These are phyloP conservation scores for Andrena flavipes DNA, from an alignment of 2,888 invertebrate genomes.

Conservation along the genomic window DNA sequence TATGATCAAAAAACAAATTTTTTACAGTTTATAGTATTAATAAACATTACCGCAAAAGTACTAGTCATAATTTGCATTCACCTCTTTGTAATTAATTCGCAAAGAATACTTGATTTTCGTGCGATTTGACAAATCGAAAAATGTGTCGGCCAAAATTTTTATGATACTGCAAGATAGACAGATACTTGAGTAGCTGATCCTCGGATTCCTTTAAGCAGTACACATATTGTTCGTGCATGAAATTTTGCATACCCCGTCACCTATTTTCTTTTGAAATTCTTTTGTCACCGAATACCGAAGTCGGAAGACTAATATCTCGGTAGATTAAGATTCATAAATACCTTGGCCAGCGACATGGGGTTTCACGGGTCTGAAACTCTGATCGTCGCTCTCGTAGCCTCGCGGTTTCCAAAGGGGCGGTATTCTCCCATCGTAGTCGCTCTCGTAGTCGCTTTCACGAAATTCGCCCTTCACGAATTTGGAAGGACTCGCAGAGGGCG, in stretches of 20 bases:
- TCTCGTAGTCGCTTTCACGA: constrained; percentile 90
- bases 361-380: constrained; percentile 87
- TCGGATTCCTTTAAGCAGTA: neutral
- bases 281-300: neutral
- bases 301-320: neutral
- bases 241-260: neutral
- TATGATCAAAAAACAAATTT: no score
- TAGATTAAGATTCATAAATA: constrained; percentile 47
- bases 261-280: neutral
- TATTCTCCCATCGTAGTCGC: constrained; percentile 89
- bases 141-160: no score
- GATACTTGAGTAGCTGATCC: neutral
- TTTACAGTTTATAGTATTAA: no score
- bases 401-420: constrained; percentile 87
- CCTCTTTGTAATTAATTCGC: no score
- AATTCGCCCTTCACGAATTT: constrained; percentile 89
- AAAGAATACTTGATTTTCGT: no score
- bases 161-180: neutral
- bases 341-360: constrained; percentile 80
- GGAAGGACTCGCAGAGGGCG: constrained; percentile 88
- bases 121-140: no score
- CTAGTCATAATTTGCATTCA: no score
- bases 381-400: constrained; percentile 86
- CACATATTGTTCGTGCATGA: neutral
- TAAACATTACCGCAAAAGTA: no score